phyloP scores from a whole-genome alignment of 2,888 invertebrate genomes.

The Hipparchia semele region DNA sequence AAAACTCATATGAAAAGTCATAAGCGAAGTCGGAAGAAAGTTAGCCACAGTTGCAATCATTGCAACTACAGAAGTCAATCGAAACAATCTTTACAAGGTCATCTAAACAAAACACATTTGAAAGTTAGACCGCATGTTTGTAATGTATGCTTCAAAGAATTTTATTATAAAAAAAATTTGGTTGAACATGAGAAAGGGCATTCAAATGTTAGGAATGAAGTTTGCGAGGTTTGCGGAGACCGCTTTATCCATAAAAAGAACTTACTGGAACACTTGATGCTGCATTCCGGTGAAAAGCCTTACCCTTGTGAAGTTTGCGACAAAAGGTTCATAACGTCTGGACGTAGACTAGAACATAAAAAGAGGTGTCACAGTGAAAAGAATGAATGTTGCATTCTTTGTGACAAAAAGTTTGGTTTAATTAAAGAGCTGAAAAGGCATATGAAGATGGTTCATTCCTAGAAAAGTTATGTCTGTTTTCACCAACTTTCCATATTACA shows the following conservation, averaged over 20 bases:
- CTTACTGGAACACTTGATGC: slow-evolving; percentile 56
- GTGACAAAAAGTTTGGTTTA: slow-evolving; percentile 62
- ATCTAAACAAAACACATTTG: slow-evolving; percentile 60
- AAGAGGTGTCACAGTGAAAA: slow-evolving; percentile 60
- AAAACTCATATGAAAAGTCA: slow-evolving; percentile 39
- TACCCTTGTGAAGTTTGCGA: slow-evolving; percentile 58
- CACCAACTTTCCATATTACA: too few relatives aligned
- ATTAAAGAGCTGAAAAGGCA: slow-evolving; percentile 62
- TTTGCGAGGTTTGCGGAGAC: slow-evolving; percentile 62
- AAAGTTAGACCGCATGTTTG: slow-evolving; percentile 54
- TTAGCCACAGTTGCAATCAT: slow-evolving; percentile 48
- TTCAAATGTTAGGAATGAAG: slow-evolving; percentile 48
- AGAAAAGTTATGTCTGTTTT: background rate
- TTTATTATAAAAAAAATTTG: slow-evolving; percentile 61
- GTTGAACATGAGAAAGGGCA: slow-evolving; percentile 56
- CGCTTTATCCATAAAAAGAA: slow-evolving; percentile 58
- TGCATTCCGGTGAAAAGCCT: slow-evolving; percentile 58
- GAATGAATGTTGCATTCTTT: slow-evolving; percentile 53
- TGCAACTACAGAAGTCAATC: slow-evolving; percentile 55
- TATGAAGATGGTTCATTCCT: slow-evolving; percentile 54
- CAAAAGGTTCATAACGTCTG: slow-evolving; percentile 57
- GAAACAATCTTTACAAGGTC: slow-evolving; percentile 57
- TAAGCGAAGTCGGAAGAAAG: slow-evolving; percentile 39
- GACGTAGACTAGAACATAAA: slow-evolving; percentile 60
- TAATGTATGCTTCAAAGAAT: slow-evolving; percentile 56